Conservation (phyloP, 1,140 invertebrate genomes). For the Drosophila navojoa region DNA sequence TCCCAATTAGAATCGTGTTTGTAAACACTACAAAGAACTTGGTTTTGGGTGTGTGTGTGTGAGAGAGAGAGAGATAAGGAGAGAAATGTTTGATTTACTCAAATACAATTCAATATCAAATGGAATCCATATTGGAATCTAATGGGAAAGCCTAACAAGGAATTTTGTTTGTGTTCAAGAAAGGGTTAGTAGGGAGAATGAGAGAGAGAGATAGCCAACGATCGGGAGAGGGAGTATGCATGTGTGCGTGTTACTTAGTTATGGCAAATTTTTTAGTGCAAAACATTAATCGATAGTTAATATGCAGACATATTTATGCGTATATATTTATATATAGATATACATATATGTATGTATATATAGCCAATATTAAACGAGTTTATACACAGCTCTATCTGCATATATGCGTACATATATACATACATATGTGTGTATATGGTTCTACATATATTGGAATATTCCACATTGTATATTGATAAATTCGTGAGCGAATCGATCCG, state of each 20-base stretch:
- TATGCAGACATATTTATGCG: constrained; percentile 30
- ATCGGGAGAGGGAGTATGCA: background rate
- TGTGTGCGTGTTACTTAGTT: constrained; percentile 33
- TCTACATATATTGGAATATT: constrained; percentile 34
- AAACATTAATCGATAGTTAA: constrained; percentile 15
- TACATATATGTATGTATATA: constrained; percentile 25
- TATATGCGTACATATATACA: constrained; percentile 2
- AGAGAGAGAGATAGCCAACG: background rate
- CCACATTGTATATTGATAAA: constrained; percentile 66
- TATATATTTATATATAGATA: constrained; percentile 9
- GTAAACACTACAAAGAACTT: too few species aligned
- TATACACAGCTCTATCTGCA: constrained; percentile 18
- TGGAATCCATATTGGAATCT: too few species aligned
- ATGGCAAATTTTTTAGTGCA: constrained; percentile 48
- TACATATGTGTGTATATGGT: constrained; percentile 8
- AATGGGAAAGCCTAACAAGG: background rate
- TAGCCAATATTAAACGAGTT: constrained; percentile 47
- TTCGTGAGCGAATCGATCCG: constrained; percentile 51
- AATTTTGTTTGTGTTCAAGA: constrained; percentile 46
- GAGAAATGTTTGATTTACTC: too few species aligned
- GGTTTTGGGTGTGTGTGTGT: too few species aligned
- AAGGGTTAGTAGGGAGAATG: constrained; percentile 1
- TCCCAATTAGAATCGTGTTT: too few species aligned
- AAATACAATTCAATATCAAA: too few species aligned
- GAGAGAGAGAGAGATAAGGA: too few species aligned